A percentile compares a stretch with the other conserved stretches of the same genome.
These are phyloP conservation scores for Auanema freiburgensis DNA, from an alignment of 2,888 invertebrate species.

Conservation along the genomic window DNA sequence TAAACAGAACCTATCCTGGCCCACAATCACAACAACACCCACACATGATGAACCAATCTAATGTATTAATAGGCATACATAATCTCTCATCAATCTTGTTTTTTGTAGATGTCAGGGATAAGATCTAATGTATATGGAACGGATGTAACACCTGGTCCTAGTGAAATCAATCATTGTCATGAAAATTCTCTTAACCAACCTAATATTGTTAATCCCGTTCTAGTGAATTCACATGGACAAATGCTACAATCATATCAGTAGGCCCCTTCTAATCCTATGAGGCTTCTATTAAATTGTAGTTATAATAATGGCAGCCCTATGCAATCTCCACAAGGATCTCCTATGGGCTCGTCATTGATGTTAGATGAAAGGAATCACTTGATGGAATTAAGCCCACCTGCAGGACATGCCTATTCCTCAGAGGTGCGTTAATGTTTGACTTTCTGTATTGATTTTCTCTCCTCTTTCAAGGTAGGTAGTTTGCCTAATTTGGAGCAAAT, in stretches of 20 bases:
- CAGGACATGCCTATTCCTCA: slow-evolving; percentile 24
- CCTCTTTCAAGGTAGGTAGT: slow-evolving; percentile 11
- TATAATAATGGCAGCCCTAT: slow-evolving; percentile 32
- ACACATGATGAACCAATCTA: slow-evolving; percentile 8
- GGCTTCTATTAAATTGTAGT: no score
- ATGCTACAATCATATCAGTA: no score
- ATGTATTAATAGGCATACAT: slow-evolving; percentile 1
- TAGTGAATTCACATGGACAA: no score
- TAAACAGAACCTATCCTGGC: slow-evolving; percentile 35
- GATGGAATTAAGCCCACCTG: slow-evolving; percentile 41
- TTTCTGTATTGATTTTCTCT: slow-evolving; percentile 5
- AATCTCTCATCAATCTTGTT: no score
- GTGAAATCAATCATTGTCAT: no score
- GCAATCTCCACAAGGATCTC: slow-evolving; percentile 38
- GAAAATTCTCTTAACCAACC: no score
- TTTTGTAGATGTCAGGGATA: no score
- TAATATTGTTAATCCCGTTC: no score
- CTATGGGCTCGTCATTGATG: slow-evolving; percentile 37
- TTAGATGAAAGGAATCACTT: slow-evolving; percentile 33
- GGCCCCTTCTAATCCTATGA: no score
- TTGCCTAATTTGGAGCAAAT: slow-evolving; percentile 26
- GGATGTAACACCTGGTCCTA: no score
- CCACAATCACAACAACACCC: slow-evolving; percentile 17
- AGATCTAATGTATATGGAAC: no score
- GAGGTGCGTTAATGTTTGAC: slow-evolving; percentile 11